Conservation (phyloP, 2,888 invertebrate genomes). For the Catocala fraxini region DNA sequence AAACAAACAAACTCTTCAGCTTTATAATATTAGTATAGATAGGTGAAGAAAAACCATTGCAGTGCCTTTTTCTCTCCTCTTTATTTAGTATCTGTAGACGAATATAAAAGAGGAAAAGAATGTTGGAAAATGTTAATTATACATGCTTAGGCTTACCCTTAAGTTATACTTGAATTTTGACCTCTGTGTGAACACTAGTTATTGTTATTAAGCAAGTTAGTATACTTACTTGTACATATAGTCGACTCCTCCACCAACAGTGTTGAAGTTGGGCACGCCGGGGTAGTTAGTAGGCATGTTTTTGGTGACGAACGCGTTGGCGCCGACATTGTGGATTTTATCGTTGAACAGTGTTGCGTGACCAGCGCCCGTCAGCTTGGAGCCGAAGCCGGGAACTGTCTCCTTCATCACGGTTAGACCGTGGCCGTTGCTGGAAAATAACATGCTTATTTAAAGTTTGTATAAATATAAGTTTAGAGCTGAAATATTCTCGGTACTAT, state of each 20-base stretch:
- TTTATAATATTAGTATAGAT: no score
- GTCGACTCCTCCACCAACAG: slow-evolving; percentile 38
- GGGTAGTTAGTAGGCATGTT: slow-evolving; percentile 30
- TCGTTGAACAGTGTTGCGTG: slow-evolving; percentile 57
- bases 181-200: slow-evolving; percentile 1
- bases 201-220: not conserved
- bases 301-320: slow-evolving; percentile 29
- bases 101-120: no score
- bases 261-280: slow-evolving; percentile 32
- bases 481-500: no score
- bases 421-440: slow-evolving; percentile 46
- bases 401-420: slow-evolving; percentile 47
- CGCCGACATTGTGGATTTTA: slow-evolving; percentile 28
- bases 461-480: no score
- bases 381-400: slow-evolving; percentile 56
- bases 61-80: no score
- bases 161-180: no score
- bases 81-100: no score
- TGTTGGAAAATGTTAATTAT: no score
- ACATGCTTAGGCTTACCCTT: no score
- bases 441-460: not conserved
- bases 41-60: no score
- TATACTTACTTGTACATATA: slow-evolving; percentile 17
- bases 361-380: slow-evolving; percentile 60
- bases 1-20: no score